Evolutionary conservation across 2,113 vertebrate species (phyloP).

Genomic region (Mobula birostris): DNA sequence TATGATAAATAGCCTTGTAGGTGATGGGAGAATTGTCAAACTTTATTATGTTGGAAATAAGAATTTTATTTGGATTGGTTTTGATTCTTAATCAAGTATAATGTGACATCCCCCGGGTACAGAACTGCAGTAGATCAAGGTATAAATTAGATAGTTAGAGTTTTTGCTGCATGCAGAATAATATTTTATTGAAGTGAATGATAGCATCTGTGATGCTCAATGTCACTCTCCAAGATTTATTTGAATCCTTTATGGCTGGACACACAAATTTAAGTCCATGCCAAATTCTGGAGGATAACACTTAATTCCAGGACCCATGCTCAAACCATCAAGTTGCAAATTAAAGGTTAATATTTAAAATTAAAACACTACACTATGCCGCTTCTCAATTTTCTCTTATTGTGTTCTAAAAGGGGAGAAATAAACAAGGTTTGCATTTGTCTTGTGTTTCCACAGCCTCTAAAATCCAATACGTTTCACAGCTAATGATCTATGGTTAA

Average conservation of each 20-base stretch:
- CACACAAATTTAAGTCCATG: neutral
- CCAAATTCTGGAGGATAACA: neutral
- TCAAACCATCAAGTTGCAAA: neutral
- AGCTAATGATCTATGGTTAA: too few relatives aligned
- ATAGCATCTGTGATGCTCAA: neutral
- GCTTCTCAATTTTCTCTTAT: neutral
- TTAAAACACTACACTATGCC: neutral
- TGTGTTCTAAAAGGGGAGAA: too few relatives aligned
- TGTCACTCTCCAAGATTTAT: neutral
- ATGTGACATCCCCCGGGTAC: neutral
- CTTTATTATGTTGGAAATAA: neutral
- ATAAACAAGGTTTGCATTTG: too few relatives aligned
- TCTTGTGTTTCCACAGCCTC: too few relatives aligned
- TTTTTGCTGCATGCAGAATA: neutral
- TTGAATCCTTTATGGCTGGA: neutral
- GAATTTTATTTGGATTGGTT: slow-evolving; percentile 20
- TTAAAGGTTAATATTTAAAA: neutral
- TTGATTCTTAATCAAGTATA: slow-evolving; percentile 15
- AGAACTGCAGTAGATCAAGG: neutral
- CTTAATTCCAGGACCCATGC: neutral
- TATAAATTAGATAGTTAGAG: slow-evolving; percentile 25
- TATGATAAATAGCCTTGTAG: neutral
- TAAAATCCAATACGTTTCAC: too few relatives aligned
- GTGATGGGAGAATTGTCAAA: neutral
- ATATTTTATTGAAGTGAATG: neutral